Evolutionary conservation across 2,797 vertebrate genomes (phyloP), one percentile per base, ranked within the genome.

Genomic region (Manis pentadactyla): DNA sequence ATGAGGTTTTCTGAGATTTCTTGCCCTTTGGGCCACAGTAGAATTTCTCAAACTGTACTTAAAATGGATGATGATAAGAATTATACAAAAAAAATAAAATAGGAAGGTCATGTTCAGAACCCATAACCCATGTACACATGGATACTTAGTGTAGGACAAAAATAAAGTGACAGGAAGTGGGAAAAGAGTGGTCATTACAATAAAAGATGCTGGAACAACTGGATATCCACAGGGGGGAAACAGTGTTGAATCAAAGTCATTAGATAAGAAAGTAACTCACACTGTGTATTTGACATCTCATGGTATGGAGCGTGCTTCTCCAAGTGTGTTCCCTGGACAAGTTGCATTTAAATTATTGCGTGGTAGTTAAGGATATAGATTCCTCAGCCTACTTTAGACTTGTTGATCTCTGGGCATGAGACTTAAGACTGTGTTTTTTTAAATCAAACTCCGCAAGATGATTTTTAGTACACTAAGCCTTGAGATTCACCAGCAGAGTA

Each of bases 21-120:
- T 90, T 90, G 19, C 14, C 29, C 29, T 93, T 83, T 66, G 18
- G 18, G 37, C 23, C 10, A 46, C 14, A 53, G 39, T 25, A 55
- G n/a, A 87, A 83, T 93, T 87, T 79, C 75, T 87, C 51, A 53
- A 86, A 73, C 15, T 73, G 27, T 78, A 49, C 73, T 93, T 95
- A 31, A 8, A 75, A 27, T 55, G 11, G 51, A 55, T 61, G 4
- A 42, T 23, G 21, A 39, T 71, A 86, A 49, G n/a, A 86, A 78
- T 82, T 93, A 87, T 37, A 53, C 13, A 1, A 11, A 66, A 63
- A 83, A 64, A 42, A 63, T 51, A 79, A 92, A 94, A 85, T 6
- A 68, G 53, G 46, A 71, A 14, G 4, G 25, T 87, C 39, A 78
- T 68, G 5, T 87, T 63, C 59, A 93, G 64, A 93, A 25, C 15